Base-by-base conservation (phyloP, 2,888 invertebrate species). In the Lasioglossum lativentre region DNA sequence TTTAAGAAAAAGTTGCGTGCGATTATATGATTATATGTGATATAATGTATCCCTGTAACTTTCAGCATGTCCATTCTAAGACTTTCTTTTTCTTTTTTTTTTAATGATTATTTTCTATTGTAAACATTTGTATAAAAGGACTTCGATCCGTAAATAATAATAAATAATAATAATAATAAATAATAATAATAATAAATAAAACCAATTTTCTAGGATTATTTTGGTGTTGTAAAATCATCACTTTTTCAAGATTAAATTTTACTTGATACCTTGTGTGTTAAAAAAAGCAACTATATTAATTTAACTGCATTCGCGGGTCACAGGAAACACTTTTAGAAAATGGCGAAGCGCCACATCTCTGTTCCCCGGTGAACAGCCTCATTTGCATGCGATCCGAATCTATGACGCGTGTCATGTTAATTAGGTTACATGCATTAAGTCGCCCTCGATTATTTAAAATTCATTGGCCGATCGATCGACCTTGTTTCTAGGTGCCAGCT, bases 381-480 rank as follows among this genome's bases (percentile, higher is more conserved):
- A 71, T 75, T 85, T 75, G 52, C 63, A 75, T 75, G 40, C 75
- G 71, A 84, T 84, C 74, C 34, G 83, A 84, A 78, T 84, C 70
- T 34, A 68, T 63, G 83, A 78, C 59, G 75, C 79, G 75, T 79
- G 71, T 56, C 79, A 72, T 75, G 71, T 85, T 85, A 85, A 85
- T 85, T 75, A 75, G 79, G 85, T 85, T 85, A 79, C 79, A 59
- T 27, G 79, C 75, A 83, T 85, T 83, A 83, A 85, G 85, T 83
- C 66, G 75, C 38, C 72, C 79, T 47, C 85, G 56, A 79, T 85
- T 83, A 83, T 85, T 85, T 85, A 83, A 85, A 83, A 85, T 85
- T 83, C 83, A 76, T 83, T 79, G 83, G 75, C n/a, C 34, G 79
- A 85, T 85, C 85, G 85, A 83, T 85, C 68, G 85, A 75, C 79